Percentiles rank a stretch among this genome's conserved stretches.
Conservation (phyloP, 2,113 vertebrate species). For the Paradisaea rubra region DNA sequence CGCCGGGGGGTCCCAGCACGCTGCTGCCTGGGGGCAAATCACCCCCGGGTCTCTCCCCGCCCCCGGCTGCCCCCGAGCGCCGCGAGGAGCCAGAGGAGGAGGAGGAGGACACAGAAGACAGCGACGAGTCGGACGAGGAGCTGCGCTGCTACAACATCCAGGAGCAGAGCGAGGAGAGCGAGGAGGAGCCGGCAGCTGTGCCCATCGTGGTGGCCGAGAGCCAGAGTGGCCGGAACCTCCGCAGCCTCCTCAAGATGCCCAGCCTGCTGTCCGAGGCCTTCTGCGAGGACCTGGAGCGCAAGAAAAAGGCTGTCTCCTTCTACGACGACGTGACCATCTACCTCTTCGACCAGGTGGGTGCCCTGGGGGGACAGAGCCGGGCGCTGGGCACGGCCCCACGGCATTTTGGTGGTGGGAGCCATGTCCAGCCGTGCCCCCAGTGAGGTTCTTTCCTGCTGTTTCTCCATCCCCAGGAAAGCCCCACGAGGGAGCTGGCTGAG, state of each 20-base stretch:
- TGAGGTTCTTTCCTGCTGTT: neutral
- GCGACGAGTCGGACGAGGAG: slow-evolving; percentile 90
- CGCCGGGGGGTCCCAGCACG: neutral
- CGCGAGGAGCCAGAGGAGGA: slow-evolving; percentile 77
- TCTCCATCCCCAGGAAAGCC: slow-evolving; percentile 81
- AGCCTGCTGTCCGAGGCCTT: slow-evolving; percentile 79
- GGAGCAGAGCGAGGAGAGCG: slow-evolving; percentile 90
- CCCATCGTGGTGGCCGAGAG: slow-evolving; percentile 92
- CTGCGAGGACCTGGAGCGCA: slow-evolving; percentile 86
- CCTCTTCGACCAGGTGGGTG: slow-evolving; percentile 93
- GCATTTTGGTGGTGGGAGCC: neutral
- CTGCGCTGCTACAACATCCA: slow-evolving; percentile 82
- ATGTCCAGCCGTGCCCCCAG: accelerated
- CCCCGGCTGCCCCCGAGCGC: neutral
- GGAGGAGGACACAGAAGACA: slow-evolving; percentile 85
- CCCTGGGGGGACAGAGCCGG: accelerated
- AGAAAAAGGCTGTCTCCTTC: slow-evolving; percentile 97
- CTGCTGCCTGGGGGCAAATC: accelerated
- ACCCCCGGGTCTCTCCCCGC: neutral
- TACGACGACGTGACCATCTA: slow-evolving; percentile 96
- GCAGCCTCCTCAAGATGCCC: slow-evolving; percentile 93
- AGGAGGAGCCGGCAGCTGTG: slow-evolving; percentile 80
- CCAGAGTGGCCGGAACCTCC: slow-evolving; percentile 80
- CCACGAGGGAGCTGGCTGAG: slow-evolving; percentile 86
- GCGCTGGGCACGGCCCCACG: accelerated